A percentile compares a stretch with the other conserved stretches of the same genome.
These are phyloP conservation scores for Myotis lucifugus DNA, from an alignment of 2,113 vertebrate species.

Conservation along the genomic window DNA sequence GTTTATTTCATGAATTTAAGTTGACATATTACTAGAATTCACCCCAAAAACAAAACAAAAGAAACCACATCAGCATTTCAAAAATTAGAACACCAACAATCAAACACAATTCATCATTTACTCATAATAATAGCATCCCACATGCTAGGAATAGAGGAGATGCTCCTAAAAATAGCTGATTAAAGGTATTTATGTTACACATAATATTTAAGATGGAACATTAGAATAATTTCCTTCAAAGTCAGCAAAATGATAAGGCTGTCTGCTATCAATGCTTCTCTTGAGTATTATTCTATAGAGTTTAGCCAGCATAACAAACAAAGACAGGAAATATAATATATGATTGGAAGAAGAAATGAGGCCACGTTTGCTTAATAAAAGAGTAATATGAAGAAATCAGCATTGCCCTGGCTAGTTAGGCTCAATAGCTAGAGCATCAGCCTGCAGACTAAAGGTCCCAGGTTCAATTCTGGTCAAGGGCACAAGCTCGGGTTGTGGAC, in stretches of 20 bases:
- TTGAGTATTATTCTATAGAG: neutral
- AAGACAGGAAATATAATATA: neutral
- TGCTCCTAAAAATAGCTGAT: neutral
- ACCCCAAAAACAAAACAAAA: neutral
- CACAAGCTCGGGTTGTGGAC: too few relatives aligned
- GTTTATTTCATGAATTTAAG: neutral
- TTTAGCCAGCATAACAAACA: neutral
- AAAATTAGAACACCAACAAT: conserved; percentile 14
- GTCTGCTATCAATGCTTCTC: neutral
- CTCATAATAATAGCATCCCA: neutral
- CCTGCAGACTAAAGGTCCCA: too few relatives aligned
- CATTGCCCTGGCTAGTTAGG: neutral
- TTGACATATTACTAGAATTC: neutral
- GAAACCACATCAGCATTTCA: neutral
- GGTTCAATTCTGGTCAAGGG: too few relatives aligned
- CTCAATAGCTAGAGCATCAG: too few relatives aligned
- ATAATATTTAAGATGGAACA: neutral
- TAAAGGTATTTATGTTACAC: neutral
- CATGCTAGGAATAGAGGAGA: neutral
- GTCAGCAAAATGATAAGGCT: neutral
- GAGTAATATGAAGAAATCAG: neutral
- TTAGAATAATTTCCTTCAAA: conserved; percentile 10
- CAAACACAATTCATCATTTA: neutral
- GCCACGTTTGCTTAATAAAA: neutral
- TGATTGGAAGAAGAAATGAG: neutral